These are phyloP conservation scores for Drosophila asahinai DNA, from an alignment of 1,140 invertebrate genomes.

Conservation along the genomic window DNA sequence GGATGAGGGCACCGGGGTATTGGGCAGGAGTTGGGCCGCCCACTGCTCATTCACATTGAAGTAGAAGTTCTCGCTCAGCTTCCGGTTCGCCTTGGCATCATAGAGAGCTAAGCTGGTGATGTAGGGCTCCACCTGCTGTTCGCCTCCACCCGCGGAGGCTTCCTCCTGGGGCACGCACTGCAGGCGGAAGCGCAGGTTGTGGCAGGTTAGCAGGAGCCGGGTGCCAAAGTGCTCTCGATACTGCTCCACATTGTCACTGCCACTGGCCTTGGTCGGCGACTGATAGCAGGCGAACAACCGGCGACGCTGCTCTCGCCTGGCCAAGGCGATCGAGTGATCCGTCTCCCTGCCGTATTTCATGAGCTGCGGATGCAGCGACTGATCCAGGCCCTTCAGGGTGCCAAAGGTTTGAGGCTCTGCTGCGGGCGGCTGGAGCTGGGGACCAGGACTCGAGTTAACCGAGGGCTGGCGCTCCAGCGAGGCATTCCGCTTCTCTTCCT, in stretches of 20 bases:
- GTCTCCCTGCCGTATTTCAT: slow-evolving; percentile 96
- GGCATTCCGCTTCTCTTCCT: slow-evolving; percentile 89
- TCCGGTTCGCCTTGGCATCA: slow-evolving; percentile 93
- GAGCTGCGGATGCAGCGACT: slow-evolving; percentile 93
- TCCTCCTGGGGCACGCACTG: slow-evolving; percentile 92
- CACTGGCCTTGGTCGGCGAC: slow-evolving; percentile 49
- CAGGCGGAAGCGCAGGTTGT: slow-evolving; percentile 88
- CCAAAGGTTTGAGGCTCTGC: slow-evolving; percentile 86
- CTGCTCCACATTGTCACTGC: slow-evolving; percentile 87
- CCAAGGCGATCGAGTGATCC: slow-evolving; percentile 92
- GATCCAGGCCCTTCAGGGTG: slow-evolving; percentile 93
- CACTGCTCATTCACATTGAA: slow-evolving; percentile 93
- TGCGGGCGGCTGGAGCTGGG: slow-evolving; percentile 50
- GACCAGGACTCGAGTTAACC: slow-evolving; percentile 84
- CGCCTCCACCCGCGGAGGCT: slow-evolving; percentile 86
- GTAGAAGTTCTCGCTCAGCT: slow-evolving; percentile 97
- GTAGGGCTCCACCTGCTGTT: slow-evolving; percentile 96
- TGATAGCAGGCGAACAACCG: slow-evolving; percentile 88
- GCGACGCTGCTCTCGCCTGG: slow-evolving; percentile 91
- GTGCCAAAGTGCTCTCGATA: slow-evolving; percentile 93
- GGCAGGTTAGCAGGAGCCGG: slow-evolving; percentile 92
- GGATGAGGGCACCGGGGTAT: slow-evolving; percentile 68
- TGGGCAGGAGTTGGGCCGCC: slow-evolving; percentile 87
- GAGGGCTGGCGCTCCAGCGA: slow-evolving; percentile 88
- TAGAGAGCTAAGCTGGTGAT: slow-evolving; percentile 94